Base-by-base conservation (phyloP, 23 tunicate genomes). In the Ciona savignyi region DNA sequence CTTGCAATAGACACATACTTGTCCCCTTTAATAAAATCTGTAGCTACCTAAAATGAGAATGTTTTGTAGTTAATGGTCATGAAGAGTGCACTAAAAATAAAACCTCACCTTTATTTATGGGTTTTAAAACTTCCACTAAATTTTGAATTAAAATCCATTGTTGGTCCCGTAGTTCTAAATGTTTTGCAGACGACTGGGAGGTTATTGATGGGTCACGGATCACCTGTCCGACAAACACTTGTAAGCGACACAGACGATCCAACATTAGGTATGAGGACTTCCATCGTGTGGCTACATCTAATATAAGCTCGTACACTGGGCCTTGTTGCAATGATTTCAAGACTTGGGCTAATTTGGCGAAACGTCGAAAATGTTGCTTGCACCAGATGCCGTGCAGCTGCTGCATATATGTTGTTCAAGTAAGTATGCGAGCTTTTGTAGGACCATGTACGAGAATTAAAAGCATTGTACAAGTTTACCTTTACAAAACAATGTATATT, bases 231-330 rank as follows among this genome's bases (percentile, higher is more conserved):
- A 70, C 83, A 60, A 3, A 11, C 31, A 34, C 23, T 49, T 80
- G 77, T 64, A 80, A 32, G 51, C 26, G 2, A 73, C n/a, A n/a
- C n/a, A n/a, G n/a, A n/a, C n/a, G n/a, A n/a, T n/a, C n/a, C n/a
- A n/a, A n/a, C n/a, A n/a, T 78, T 3, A 15, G 23, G 34, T 31
- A 63, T 2, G 79, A 62, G 4, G 79, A 75, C 15, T 75, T 75
- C 70, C 79, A 75, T 28, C 79, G 28, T 28, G 79, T 75, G 23
- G 79, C 51, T 27, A 75, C 79, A 75, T 75, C 79, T 27, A 75
- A 33, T n/a, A 75, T 28, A 31, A 75, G 60, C 79, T 2, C 28
- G 60, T 63, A 56, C 3, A 30, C 34, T 28, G n/a, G n/a, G 26
- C 30, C 34, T 51, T 60, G 27, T 61, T 61, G 3, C 25, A 2